Conservation (phyloP, 2,113 vertebrate genomes). For the Dicerorhinus sumatrensis region DNA sequence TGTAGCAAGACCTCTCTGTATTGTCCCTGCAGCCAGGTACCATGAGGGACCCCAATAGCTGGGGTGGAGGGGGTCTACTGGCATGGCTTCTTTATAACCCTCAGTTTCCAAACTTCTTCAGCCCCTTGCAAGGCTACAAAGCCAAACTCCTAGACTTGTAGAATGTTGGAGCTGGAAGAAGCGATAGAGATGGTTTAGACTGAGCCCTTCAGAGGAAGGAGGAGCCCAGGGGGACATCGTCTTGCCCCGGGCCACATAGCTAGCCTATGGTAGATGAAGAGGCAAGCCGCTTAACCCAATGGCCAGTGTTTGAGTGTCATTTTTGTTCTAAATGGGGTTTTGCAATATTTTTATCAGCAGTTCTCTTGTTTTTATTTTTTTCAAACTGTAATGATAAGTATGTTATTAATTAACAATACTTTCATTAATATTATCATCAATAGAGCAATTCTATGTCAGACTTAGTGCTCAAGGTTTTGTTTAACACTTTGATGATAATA, state of each 20-base stretch:
- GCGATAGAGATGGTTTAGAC: not conserved
- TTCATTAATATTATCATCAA: not conserved
- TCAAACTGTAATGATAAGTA: not conserved
- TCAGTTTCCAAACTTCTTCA: not conserved
- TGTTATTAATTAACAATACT: not conserved
- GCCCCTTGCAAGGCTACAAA: not conserved
- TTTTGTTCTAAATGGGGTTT: not conserved
- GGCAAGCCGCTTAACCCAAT: not conserved
- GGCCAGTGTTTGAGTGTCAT: not conserved
- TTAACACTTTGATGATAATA: not conserved
- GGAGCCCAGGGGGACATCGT: too few species aligned
- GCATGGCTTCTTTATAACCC: rapidly evolving
- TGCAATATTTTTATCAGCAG: not conserved
- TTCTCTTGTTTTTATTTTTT: not conserved
- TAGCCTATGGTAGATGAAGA: not conserved
- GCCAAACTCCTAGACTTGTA: not conserved
- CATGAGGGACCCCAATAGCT: too few species aligned
- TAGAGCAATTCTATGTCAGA: not conserved
- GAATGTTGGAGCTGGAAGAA: not conserved
- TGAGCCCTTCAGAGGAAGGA: not conserved
- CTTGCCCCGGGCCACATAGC: too few species aligned
- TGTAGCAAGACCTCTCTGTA: not conserved
- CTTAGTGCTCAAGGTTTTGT: not conserved
- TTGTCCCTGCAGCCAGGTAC: not conserved
- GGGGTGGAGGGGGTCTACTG: not conserved